These are phyloP conservation scores for Spodoptera frugiperda DNA, from an alignment of 1,140 invertebrate species.

Conservation along the genomic window DNA sequence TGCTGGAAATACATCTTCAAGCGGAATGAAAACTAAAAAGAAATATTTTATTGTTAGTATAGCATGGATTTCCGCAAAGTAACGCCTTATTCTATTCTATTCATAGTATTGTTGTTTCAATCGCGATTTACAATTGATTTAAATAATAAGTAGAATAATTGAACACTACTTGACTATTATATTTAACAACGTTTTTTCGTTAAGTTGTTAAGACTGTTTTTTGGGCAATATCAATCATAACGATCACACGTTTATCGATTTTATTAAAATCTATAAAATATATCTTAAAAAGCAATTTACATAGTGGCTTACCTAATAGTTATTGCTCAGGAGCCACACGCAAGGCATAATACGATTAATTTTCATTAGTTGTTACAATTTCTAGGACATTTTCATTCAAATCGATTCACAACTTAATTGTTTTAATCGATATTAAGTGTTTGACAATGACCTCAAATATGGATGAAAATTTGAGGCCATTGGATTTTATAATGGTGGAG, in stretches of 20 bases:
- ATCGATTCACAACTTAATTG: constrained; percentile 19
- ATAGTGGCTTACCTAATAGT: constrained; percentile 32
- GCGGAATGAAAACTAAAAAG: no score
- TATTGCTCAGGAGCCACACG: constrained; percentile 39
- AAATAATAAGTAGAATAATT: no score
- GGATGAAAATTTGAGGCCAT: not conserved
- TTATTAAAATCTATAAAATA: constrained; percentile 2
- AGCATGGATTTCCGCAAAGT: no score
- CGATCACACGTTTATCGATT: not conserved
- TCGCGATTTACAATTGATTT: no score
- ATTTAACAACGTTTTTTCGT: no score
- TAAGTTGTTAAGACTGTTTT: no score
- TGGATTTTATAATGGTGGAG: not conserved
- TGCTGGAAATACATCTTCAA: no score
- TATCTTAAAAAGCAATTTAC: constrained; percentile 42
- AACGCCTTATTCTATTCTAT: no score
- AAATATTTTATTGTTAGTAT: no score
- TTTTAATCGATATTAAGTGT: constrained; percentile 26
- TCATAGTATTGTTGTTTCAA: no score
- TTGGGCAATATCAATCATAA: not conserved
- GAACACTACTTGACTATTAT: no score
- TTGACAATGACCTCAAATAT: constrained; percentile 34
- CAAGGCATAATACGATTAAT: constrained; percentile 41
- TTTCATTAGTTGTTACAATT: constrained; percentile 18
- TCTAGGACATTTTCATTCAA: constrained; percentile 5